These are phyloP conservation scores for Allacma fusca DNA, from an alignment of 2,888 invertebrate species.

Conservation along the genomic window DNA sequence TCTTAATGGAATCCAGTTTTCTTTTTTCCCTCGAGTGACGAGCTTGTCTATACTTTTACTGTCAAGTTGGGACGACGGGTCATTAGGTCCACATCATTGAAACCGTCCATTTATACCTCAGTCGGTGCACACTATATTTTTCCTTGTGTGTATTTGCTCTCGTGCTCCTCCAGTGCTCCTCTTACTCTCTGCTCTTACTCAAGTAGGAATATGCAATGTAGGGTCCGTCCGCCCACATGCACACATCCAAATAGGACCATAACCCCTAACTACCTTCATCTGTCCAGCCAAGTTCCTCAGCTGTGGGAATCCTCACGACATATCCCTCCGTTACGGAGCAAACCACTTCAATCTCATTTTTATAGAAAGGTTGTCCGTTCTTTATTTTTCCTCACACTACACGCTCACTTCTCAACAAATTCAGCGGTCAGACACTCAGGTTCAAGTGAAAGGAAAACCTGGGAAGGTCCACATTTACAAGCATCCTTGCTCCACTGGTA, in stretches of 20 bases:
- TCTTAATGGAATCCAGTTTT: constrained; percentile 32
- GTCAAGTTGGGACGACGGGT: constrained; percentile 28
- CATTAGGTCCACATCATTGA: constrained; percentile 33
- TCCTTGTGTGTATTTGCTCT: not conserved
- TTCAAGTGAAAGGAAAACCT: too few relatives aligned
- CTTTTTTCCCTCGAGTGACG: not conserved
- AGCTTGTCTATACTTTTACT: constrained; percentile 27
- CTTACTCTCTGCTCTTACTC: too few relatives aligned
- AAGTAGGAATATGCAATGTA: too few relatives aligned
- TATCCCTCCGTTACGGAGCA: not conserved
- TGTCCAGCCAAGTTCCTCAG: not conserved
- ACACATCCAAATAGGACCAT: too few relatives aligned
- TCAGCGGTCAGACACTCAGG: too few relatives aligned
- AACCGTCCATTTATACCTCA: not conserved
- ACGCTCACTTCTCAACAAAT: too few relatives aligned
- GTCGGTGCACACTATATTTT: not conserved
- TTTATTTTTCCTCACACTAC: too few relatives aligned
- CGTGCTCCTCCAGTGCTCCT: not conserved
- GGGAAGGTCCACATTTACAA: too few relatives aligned
- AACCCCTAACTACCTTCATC: too few relatives aligned
- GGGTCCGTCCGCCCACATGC: too few relatives aligned
- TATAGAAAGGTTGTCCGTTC: not conserved
- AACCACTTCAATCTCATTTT: constrained; percentile 16
- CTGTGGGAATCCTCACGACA: constrained; percentile 16
- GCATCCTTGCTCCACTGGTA: too few relatives aligned